Base-by-base conservation (phyloP, 2,888 invertebrate species). In the Drosophila macrospina region DNA sequence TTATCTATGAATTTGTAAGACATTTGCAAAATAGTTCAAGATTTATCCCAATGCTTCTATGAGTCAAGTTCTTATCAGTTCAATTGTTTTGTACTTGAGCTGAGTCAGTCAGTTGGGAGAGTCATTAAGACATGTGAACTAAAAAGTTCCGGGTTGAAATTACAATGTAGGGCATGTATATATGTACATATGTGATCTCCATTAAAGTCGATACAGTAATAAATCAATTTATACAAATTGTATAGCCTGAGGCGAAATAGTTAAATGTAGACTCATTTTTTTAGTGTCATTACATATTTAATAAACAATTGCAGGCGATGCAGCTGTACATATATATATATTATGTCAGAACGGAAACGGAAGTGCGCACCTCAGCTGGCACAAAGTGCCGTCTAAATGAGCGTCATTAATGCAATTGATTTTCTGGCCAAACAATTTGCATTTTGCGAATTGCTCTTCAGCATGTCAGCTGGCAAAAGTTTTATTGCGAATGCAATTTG, bases 381-480 rank as follows among this genome's bases (percentile, higher is more conserved):
- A 37, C 30, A 54, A 69, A 69, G 52, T 66, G 64, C 60, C 52
- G 41, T 36, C 52, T 32, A 64, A 62, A 57, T 61, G 39, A 51
- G 72, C 61, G 48, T 42, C 61, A 55, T 69, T 70, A 80, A 78
- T 74, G 66, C 78, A 69, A 87, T 74, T 71, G 65, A 59, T 74
- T 68, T 77, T 78, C 62, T 39, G 45, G 30, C 48, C 52, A 62
- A 62, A 48, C 37, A 62, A 61, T 64, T 63, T 60, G 65, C 52
- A 74, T 65, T 54, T 60, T 52, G 13, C 30, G 8, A 16, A 44
- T 16, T 52, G 32, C 37, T 42, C 20, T 45, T 15, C 37, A 37
- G 10, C 26, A 28, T 55, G 30, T 24, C 28, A 26, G 11, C 39
- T 41, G 16, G 6, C 16, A 41, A 64, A 64, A 55, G 20, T 69